Percentiles rank a stretch among this genome's conserved stretches.
phyloP scores from a whole-genome alignment of 2,888 invertebrate species.

The Acronicta leporina region DNA sequence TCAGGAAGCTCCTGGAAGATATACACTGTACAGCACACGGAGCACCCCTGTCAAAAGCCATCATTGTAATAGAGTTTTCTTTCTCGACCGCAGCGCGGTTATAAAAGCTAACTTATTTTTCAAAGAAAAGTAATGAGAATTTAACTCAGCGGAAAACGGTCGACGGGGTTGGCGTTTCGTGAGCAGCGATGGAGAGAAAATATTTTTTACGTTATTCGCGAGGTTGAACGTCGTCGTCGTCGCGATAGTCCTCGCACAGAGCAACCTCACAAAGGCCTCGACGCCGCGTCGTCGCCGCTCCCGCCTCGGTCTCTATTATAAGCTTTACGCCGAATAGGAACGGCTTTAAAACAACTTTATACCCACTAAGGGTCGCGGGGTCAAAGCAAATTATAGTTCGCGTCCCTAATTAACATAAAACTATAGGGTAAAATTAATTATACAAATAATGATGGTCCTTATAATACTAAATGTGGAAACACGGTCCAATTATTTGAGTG shows the following conservation, averaged over 20 bases:
- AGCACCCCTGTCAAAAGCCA: constrained; percentile 76
- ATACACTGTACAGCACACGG: constrained; percentile 65
- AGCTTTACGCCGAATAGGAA: constrained; percentile 76
- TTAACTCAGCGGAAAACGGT: constrained; percentile 86
- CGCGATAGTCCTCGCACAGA: constrained; percentile 69
- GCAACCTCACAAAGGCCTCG: constrained; percentile 72
- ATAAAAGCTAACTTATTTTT: constrained; percentile 84
- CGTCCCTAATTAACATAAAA: constrained; percentile 72
- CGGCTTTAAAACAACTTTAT: constrained; percentile 77
- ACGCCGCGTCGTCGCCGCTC: constrained; percentile 54
- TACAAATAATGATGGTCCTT: constrained; percentile 18
- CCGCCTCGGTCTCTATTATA: constrained; percentile 74
- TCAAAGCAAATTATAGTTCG: constrained; percentile 73
- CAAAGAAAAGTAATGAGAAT: constrained; percentile 87
- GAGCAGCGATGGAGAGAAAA: constrained; percentile 75
- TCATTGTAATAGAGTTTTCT: constrained; percentile 84
- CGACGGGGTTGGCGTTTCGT: constrained; percentile 69
- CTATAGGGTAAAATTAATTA: constrained; percentile 61
- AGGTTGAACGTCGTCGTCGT: constrained; percentile 62
- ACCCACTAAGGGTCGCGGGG: constrained; percentile 62
- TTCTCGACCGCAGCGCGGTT: constrained; percentile 75
- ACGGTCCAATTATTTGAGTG: constrained; percentile 18
- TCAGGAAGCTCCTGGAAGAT: constrained; percentile 71
- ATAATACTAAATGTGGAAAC: constrained; percentile 19
- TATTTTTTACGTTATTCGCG: constrained; percentile 80